Evolutionary conservation across 2,113 vertebrate species (phyloP), one percentile per base, ranked within the genome.

Genomic region (Channa argus): DNA sequence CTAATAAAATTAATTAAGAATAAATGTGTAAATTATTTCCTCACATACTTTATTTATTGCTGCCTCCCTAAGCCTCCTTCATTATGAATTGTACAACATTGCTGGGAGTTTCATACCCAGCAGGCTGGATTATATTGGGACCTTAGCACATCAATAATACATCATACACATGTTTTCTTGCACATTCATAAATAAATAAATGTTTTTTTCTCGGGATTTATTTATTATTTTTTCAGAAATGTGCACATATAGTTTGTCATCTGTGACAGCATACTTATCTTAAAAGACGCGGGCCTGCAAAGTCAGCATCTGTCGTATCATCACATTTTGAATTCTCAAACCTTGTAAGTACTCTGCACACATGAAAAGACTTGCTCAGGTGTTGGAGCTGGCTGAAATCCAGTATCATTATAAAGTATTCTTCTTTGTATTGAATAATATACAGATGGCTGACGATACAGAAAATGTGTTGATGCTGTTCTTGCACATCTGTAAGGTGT

Each of bases 361-460:
- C 33, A 71, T 74, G 34, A 81, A 71, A 58, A 36, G 54, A 24
- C 13, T 52, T 44, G 24, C 15, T 78, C 52, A 36, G 70, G 65
- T 78, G 36, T 56, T 70, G 12, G 11, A 52, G 45, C 47, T 69
- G 63, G 58, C 36, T 58, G 55, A 7, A 62, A 46, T 34, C 70
- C 46, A 36, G 2, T 7, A 38, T 58, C 52, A 49, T 79, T 56
- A 76, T 24, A 24, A 24, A 24, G 24, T 51, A 47, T 56, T 37
- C 64, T n/a, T 63, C 36, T 65, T 74, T 70, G 63, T 71, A 80
- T 71, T 74, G 65, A 71, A 14, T 61, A 49, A 52, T 56, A 72
- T 71, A 73, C 74, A 80, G 72, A 76, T 60, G 63, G 67, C 63
- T 71, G 55, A 52, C 11, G 3, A 65, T 59, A 68, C 47, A 68